These are phyloP conservation scores for Aphis gossypii DNA, from an alignment of 1,140 invertebrate genomes.

Conservation along the genomic window DNA sequence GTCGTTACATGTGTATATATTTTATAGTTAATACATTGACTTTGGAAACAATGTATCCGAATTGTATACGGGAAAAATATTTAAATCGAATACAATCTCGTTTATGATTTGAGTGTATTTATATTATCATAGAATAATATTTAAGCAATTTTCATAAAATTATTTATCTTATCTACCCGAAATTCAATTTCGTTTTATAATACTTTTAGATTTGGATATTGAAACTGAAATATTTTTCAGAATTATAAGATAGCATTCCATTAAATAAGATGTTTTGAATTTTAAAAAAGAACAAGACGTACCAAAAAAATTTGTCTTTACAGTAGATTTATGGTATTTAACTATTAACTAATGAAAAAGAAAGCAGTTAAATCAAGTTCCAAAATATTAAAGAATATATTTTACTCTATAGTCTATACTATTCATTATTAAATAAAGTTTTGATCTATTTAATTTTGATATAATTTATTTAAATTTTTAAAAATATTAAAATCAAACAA, in stretches of 20 bases:
- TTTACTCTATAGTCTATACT: background rate
- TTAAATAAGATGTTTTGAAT: background rate
- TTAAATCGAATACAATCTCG: background rate
- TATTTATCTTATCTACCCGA: background rate
- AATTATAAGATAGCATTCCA: background rate
- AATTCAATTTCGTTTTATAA: background rate
- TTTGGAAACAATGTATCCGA: background rate
- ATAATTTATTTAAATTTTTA: background rate
- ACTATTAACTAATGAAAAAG: background rate
- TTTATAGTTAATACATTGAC: background rate
- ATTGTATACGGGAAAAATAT: background rate
- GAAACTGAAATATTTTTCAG: background rate
- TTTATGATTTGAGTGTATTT: background rate
- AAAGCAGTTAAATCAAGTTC: background rate
- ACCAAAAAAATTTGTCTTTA: background rate
- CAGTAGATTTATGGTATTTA: background rate
- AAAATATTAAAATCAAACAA: background rate
- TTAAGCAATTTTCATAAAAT: background rate
- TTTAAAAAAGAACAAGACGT: background rate
- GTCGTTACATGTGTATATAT: background rate
- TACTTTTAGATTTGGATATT: background rate
- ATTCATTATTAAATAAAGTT: background rate
- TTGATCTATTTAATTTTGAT: background rate
- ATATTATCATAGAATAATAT: background rate
- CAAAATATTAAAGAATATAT: background rate